Evolutionary conservation across 35 echinoderm and acorn worm genomes (phyloP).

Genomic region (Heliocidaris erythrogramma): DNA sequence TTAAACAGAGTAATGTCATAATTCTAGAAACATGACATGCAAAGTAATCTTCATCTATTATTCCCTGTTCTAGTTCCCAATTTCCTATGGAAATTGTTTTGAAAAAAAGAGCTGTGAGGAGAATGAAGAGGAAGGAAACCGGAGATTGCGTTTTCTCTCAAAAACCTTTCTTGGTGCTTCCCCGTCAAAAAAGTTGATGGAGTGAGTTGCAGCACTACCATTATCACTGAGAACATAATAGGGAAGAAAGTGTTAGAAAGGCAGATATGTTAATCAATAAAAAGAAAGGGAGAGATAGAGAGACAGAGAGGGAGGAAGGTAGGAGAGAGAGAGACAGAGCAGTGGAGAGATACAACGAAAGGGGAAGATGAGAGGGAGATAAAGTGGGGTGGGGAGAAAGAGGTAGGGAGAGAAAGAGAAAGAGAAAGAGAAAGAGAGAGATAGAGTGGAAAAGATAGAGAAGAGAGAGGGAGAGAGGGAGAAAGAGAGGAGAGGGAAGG

Average conservation of each 20-base stretch:
- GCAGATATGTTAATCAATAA: neutral
- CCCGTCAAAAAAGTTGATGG: neutral
- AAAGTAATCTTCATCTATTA: neutral
- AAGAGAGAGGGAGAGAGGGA: neutral
- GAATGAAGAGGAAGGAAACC: neutral
- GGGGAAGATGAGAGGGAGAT: too few relatives aligned
- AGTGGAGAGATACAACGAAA: neutral
- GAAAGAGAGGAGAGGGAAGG: too few relatives aligned
- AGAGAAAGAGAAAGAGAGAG: neutral
- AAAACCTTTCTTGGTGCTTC: neutral
- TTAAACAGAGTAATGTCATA: neutral
- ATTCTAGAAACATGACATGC: neutral
- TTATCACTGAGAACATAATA: neutral
- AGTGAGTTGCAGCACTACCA: neutral
- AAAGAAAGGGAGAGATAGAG: neutral
- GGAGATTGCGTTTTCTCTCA: neutral
- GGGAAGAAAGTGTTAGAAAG: neutral
- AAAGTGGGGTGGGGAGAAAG: neutral
- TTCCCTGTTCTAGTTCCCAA: slow-evolving; percentile 6
- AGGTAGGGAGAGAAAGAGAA: neutral
- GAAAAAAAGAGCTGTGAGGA: neutral
- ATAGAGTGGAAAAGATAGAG: neutral
- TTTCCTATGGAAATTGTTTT: slow-evolving; percentile 12
- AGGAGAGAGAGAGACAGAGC: neutral
- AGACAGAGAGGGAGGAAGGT: neutral